These are phyloP conservation scores for human DNA, from an alignment of 2,113 vertebrate genomes.

Conservation along the genomic window DNA sequence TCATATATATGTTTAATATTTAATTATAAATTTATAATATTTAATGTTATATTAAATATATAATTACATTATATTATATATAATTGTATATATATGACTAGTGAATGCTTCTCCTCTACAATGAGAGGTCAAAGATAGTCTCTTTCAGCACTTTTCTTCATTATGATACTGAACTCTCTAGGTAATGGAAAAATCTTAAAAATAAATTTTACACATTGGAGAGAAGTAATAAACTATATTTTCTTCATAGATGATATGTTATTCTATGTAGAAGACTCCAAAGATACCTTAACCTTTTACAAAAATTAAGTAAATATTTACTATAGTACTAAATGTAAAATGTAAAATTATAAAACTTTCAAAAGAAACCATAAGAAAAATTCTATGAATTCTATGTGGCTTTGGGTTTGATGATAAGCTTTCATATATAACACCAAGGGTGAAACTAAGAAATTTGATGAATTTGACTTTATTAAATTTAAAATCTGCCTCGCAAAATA, in stretches of 20 bases:
- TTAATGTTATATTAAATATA: too few species aligned
- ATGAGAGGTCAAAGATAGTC: not conserved
- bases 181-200: not conserved
- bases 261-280: not conserved
- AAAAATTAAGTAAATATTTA: not conserved
- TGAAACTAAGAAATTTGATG: not conserved
- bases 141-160: not conserved
- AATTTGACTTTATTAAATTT: not conserved
- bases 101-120: not conserved
- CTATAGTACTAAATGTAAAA: not conserved
- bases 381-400: not conserved
- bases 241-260: not conserved
- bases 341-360: not conserved
- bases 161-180: not conserved
- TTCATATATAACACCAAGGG: not conserved
- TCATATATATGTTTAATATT: too few species aligned
- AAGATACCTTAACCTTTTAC: not conserved
- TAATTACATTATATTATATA: too few species aligned
- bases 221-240: not conserved
- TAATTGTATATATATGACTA: too few species aligned
- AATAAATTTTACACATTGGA: not conserved
- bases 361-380: not conserved
- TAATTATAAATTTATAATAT: too few species aligned
- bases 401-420: not conserved
- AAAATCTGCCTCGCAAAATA: not conserved